Evolutionary conservation across 1,140 invertebrate genomes (phyloP), one percentile per base, ranked within the genome.

Genomic region (Lamellibrachia luymesi): DNA sequence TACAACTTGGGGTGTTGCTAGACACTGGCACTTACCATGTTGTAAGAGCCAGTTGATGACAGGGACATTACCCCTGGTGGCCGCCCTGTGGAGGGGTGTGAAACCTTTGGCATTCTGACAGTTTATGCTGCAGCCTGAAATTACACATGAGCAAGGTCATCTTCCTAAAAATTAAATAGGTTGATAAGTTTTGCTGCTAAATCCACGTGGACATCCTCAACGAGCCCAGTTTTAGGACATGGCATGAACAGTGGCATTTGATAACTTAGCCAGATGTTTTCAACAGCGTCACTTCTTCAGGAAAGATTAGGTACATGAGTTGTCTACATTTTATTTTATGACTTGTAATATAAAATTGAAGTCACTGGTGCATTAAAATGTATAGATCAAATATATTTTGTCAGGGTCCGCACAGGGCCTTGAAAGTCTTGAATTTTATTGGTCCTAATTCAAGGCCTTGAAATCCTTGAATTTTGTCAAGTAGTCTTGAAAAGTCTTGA

Each of bases 81-180:
- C 95, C 22, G 95, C 95, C 92, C 95, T 93, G 90, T 95, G 95
- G 2, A 95, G 94, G 50, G 95, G 93, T 6, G 95, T 95, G 92
- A 94, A 95, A 22, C 95, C 95, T 50, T 93, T 92, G 4, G 89
- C 90, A 93, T 95, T 95, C 91, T 94, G 93, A 51, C 93, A 52
- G 93, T 95, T 95, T 2, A 95, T 94, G 93, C 93, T 51, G 94
- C 95, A 95, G 50, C 95, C 95, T 95, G 93, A 64, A 94, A 90
- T 92, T 13, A 64, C 10, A 51, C 50, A 25, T 51, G 49, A 80
- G 22, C 22, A 17, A 25, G 49, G 25, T 92, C 93, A 95, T 95
- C 95, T 94, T 94, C 93, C 94, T 51, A 6, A 95, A 94, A 50
- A 56, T 13, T 56, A 1, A 80, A 10, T 17, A 10, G 64, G 17